phyloP scores from a whole-genome alignment of 1,140 invertebrate genomes.

The Protaetia brevitarsis region DNA sequence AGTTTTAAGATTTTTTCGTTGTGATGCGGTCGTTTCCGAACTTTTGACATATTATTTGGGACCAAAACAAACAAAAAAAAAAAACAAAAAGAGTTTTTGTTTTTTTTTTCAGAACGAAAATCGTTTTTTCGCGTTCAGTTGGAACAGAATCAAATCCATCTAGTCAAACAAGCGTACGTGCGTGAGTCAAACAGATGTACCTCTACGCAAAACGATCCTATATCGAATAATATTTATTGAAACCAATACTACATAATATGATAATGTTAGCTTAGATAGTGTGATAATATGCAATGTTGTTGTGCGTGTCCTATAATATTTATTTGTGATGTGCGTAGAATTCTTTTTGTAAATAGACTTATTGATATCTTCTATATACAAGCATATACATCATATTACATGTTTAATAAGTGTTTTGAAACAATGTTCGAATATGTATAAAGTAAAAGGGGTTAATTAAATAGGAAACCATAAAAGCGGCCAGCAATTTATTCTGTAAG shows the following conservation, averaged over 20 bases:
- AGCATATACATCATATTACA: not conserved
- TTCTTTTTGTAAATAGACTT: constrained; percentile 8
- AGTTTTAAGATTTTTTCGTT: not conserved
- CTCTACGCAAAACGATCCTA: too few species aligned
- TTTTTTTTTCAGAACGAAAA: not conserved
- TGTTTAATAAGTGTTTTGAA: constrained; percentile 9
- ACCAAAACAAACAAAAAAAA: constrained; percentile 26
- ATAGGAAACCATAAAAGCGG: not conserved
- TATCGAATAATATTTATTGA: too few species aligned
- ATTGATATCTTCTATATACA: constrained; percentile 7
- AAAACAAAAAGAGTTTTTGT: not conserved
- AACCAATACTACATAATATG: constrained; percentile 3
- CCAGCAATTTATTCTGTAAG: not conserved
- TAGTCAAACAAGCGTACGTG: not conserved
- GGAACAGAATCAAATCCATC: not conserved
- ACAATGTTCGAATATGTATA: not conserved
- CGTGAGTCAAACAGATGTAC: too few species aligned
- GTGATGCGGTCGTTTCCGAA: not conserved
- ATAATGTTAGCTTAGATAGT: not conserved
- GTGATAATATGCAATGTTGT: constrained; percentile 12
- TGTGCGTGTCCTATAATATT: not conserved
- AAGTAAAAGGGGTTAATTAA: not conserved
- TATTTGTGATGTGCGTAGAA: constrained; percentile 1
- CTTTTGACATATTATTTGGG: constrained; percentile 32
- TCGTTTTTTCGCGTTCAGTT: not conserved